phyloP scores from a whole-genome alignment of 1,140 invertebrate species.

The Euschistus heros region DNA sequence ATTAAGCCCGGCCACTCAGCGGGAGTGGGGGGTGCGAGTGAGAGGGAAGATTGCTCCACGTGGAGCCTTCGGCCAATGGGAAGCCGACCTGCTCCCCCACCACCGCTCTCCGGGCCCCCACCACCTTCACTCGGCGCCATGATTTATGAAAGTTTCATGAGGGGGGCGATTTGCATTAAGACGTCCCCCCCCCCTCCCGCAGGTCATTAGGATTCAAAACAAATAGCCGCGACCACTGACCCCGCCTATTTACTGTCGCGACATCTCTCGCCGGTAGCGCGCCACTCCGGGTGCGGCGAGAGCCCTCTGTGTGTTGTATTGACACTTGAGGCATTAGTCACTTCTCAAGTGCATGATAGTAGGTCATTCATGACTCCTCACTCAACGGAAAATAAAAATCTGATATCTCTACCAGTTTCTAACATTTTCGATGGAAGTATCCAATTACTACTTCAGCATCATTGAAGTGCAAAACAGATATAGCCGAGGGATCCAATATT shows the following conservation, averaged over 20 bases:
- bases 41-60: background rate
- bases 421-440: too few relatives aligned
- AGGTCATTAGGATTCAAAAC: constrained; percentile 15
- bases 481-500: too few relatives aligned
- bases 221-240: constrained; percentile 5
- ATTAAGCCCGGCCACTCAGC: constrained; percentile 14
- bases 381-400: too few relatives aligned
- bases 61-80: background rate
- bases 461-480: too few relatives aligned
- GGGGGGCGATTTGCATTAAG: constrained; percentile 14
- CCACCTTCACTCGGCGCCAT: background rate
- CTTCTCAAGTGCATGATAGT: too few relatives aligned
- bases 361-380: too few relatives aligned
- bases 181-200: background rate
- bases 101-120: background rate
- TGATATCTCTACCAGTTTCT: too few relatives aligned
- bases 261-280: background rate
- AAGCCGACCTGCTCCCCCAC: background rate
- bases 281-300: too few relatives aligned
- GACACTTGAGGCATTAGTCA: too few relatives aligned
- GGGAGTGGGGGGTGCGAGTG: background rate
- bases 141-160: constrained; percentile 17
- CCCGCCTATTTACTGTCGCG: background rate
- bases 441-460: too few relatives aligned
- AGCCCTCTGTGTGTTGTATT: too few relatives aligned